phyloP scores from a whole-genome alignment of 2,113 vertebrate species.

The Oceanites oceanicus region DNA sequence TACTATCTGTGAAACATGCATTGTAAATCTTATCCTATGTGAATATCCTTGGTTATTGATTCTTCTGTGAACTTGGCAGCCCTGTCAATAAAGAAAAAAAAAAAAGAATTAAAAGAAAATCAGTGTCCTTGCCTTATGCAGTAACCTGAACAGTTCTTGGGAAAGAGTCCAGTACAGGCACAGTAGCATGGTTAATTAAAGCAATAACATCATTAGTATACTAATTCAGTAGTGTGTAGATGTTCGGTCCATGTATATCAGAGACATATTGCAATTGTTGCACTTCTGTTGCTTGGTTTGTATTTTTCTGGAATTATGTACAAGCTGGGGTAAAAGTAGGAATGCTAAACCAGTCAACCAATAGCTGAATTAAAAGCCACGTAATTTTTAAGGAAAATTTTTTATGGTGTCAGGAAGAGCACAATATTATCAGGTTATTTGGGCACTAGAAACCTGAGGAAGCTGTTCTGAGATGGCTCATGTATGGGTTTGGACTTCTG shows the following conservation, averaged over 20 bases:
- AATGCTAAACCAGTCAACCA: not conserved
- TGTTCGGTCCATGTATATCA: not conserved
- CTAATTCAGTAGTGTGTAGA: slow-evolving; percentile 41
- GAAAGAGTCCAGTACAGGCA: not conserved
- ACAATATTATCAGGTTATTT: not conserved
- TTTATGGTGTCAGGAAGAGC: not conserved
- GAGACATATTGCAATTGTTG: not conserved
- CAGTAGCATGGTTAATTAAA: slow-evolving; percentile 52
- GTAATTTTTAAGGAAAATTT: not conserved
- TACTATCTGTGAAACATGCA: slow-evolving; percentile 41
- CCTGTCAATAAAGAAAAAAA: slow-evolving; percentile 28
- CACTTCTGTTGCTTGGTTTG: not conserved
- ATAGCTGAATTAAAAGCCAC: not conserved
- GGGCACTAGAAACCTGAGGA: not conserved
- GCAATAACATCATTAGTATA: slow-evolving; percentile 40
- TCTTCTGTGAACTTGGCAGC: slow-evolving; percentile 53
- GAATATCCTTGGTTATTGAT: slow-evolving; percentile 48
- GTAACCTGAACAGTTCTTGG: slow-evolving; percentile 28
- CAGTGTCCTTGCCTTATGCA: slow-evolving; percentile 26
- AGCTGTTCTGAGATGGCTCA: not conserved
- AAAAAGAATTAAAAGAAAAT: slow-evolving; percentile 25
- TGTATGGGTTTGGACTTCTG: not conserved
- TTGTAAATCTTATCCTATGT: slow-evolving; percentile 46
- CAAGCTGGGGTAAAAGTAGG: not conserved
- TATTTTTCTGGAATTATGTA: not conserved